Evolutionary conservation across 2,888 invertebrate genomes (phyloP).

Genomic region (Amiota communis): DNA sequence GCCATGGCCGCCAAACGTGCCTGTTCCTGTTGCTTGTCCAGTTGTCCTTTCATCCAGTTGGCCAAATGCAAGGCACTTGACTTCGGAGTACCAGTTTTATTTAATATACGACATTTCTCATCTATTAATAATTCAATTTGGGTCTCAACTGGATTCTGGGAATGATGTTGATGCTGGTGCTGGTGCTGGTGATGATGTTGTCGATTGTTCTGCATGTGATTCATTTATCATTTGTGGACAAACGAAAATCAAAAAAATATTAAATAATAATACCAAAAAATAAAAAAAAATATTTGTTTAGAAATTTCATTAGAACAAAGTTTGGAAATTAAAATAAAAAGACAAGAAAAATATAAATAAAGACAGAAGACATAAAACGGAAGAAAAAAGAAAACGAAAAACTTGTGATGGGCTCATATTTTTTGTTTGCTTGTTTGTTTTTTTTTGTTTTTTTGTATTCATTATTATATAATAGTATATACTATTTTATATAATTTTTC

Average conservation of each 20-base stretch:
- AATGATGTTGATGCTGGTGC: conserved; percentile 42
- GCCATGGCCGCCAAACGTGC: conserved; percentile 67
- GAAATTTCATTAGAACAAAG: neutral
- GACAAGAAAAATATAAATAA: neutral
- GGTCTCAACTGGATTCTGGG: conserved; percentile 62
- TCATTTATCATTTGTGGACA: neutral
- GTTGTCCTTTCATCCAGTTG: conserved; percentile 86
- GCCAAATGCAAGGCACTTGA: conserved; percentile 84
- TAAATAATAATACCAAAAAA: no score
- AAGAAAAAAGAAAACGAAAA: conserved; percentile 48
- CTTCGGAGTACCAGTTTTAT: conserved; percentile 78
- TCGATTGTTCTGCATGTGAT: conserved; percentile 44
- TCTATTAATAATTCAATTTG: conserved; percentile 78
- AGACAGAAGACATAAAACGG: conserved; percentile 9
- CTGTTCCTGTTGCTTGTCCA: conserved; percentile 77
- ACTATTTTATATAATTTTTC: conserved; percentile 6
- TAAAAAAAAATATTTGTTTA: neutral
- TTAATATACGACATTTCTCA: conserved; percentile 78
- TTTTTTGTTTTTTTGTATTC: neutral
- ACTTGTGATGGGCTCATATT: conserved; percentile 72
- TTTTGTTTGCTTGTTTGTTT: conserved; percentile 25
- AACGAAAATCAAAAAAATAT: neutral
- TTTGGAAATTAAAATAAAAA: neutral
- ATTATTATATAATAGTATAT: neutral
- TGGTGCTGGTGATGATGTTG: conserved; percentile 33